A percentile compares a stretch with the other conserved stretches of the same genome.
Evolutionary conservation across 2,113 vertebrate genomes (phyloP).

Genomic region (Tupaia chinensis): DNA sequence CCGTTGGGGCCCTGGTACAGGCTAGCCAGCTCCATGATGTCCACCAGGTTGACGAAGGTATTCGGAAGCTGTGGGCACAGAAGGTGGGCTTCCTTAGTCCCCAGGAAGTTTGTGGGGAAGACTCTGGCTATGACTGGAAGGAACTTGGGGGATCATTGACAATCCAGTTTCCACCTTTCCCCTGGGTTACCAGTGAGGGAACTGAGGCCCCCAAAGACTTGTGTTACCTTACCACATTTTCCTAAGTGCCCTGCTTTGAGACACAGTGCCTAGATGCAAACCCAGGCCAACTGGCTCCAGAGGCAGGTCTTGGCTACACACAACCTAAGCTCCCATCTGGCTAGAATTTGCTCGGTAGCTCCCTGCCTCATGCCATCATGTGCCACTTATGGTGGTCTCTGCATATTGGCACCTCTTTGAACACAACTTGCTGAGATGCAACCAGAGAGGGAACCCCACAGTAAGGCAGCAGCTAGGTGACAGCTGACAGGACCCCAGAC

Average conservation of each 20-base stretch:
- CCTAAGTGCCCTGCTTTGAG: background rate
- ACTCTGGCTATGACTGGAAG: background rate
- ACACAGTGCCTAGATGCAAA: background rate
- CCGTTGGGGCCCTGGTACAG: slow-evolving; percentile 88
- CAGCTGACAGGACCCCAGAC: background rate
- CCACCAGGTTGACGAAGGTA: slow-evolving; percentile 91
- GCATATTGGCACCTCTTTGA: background rate
- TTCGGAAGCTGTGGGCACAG: slow-evolving; percentile 91
- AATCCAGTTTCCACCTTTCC: background rate
- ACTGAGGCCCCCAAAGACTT: background rate
- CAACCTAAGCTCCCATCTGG: background rate
- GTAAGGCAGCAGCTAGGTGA: background rate
- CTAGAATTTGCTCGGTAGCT: background rate
- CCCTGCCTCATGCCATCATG: background rate
- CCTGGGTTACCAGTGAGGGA: background rate
- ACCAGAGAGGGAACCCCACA: background rate
- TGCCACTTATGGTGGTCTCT: rapidly evolving
- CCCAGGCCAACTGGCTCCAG: background rate
- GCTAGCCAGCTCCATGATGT: slow-evolving; percentile 90
- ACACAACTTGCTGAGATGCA: no score
- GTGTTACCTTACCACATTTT: background rate
- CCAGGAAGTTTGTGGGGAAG: no score
- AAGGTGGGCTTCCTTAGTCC: background rate
- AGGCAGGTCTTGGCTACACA: background rate
- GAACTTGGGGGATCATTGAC: background rate